Evolutionary conservation across 2,113 vertebrate genomes (phyloP).

Genomic region (Apteryx owenii): DNA sequence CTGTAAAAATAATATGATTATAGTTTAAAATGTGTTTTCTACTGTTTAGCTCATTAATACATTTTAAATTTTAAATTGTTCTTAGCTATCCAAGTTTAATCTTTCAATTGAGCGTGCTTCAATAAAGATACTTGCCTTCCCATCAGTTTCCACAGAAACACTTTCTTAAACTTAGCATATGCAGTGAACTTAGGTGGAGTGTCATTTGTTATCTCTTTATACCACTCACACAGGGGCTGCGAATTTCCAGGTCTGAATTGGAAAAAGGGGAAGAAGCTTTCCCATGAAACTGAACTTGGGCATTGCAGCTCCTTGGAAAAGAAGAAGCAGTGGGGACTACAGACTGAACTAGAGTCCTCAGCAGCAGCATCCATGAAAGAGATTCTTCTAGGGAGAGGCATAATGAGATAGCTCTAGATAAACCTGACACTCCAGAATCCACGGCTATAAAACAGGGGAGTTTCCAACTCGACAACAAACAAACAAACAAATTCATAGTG

Average conservation of each 20-base stretch:
- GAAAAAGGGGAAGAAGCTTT: not conserved
- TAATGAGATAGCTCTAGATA: not conserved
- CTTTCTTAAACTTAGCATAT: not conserved
- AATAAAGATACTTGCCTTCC: not conserved
- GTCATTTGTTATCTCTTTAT: not conserved
- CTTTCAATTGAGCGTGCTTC: not conserved
- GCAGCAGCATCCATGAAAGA: not conserved
- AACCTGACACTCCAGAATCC: not conserved
- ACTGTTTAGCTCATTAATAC: not conserved
- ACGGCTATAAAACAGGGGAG: not conserved
- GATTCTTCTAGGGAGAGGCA: not conserved
- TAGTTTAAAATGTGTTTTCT: not conserved
- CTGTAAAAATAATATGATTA: not conserved
- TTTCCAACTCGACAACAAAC: not conserved
- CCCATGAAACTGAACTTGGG: not conserved
- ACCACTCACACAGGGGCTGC: fast-evolving
- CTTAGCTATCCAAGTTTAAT: not conserved
- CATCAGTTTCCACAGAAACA: not conserved
- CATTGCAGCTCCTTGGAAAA: not conserved
- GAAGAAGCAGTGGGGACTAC: not conserved
- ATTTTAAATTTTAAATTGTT: not conserved
- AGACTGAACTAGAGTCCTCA: not conserved
- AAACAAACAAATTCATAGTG: not conserved
- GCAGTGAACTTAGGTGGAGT: not conserved
- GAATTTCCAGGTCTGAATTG: not conserved